These are phyloP conservation scores for Plectus sambesii DNA, from an alignment of 1,140 invertebrate species.

Conservation along the genomic window DNA sequence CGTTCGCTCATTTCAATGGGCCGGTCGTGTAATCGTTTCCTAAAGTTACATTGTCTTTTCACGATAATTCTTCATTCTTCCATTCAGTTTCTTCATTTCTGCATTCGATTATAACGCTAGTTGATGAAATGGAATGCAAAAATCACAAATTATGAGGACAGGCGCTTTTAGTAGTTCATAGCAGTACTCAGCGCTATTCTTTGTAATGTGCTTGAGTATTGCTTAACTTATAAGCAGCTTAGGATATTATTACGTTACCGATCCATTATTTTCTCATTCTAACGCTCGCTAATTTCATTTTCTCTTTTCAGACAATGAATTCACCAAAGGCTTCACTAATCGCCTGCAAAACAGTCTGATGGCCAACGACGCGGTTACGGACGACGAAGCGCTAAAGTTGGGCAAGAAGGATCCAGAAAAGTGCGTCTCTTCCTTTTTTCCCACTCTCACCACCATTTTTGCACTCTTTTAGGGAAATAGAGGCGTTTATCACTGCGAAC, in stretches of 20 bases:
- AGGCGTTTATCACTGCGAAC: constrained; percentile 84
- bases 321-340: constrained; percentile 64
- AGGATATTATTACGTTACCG: no score
- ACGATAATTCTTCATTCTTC: no score
- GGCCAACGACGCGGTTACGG: constrained; percentile 56
- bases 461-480: constrained; percentile 58
- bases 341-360: constrained; percentile 80
- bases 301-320: constrained; percentile 56
- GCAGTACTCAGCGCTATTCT: no score
- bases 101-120: no score
- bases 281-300: no score
- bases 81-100: no score
- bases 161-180: no score
- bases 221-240: no score
- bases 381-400: constrained; percentile 70
- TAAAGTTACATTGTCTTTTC: no score
- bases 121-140: no score
- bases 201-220: no score
- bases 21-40: background rate
- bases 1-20: background rate
- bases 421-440: constrained; percentile 45
- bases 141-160: no score
- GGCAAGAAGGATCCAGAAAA: constrained; percentile 73
- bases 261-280: background rate
- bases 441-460: background rate